phyloP scores from a whole-genome alignment of 2,888 invertebrate genomes.

The Cordilura impudica region DNA sequence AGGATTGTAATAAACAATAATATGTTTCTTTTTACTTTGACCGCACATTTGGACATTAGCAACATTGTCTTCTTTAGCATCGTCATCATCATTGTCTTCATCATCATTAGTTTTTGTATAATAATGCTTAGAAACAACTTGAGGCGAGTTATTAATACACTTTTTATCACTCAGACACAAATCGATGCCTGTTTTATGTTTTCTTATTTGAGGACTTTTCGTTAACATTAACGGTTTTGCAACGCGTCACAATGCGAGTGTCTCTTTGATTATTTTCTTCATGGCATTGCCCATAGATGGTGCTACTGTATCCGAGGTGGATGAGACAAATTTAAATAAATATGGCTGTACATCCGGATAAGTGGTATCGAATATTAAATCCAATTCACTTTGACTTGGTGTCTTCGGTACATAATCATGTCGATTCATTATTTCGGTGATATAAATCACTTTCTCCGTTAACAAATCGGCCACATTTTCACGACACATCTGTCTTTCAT shows the following conservation, averaged over 20 bases:
- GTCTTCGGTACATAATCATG: constrained; percentile 98
- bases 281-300: constrained; percentile 92
- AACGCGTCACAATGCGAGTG: constrained; percentile 85
- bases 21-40: constrained; percentile 31
- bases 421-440: constrained; percentile 96
- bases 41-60: neutral
- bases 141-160: constrained; percentile 51
- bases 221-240: constrained; percentile 56
- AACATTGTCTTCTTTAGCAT: constrained; percentile 3
- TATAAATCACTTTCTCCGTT: constrained; percentile 95
- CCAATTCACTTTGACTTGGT: constrained; percentile 94
- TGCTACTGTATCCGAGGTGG: constrained; percentile 87
- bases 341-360: constrained; percentile 97
- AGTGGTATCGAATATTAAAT: constrained; percentile 95
- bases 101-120: constrained; percentile 25
- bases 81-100: neutral
- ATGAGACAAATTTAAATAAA: constrained; percentile 93
- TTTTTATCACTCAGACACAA: constrained; percentile 52
- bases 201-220: constrained; percentile 42
- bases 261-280: constrained; percentile 92
- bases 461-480: constrained; percentile 92
- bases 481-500: constrained; percentile 90
- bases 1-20: constrained; percentile 49
- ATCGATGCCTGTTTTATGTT: constrained; percentile 29
- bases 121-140: constrained; percentile 59